Evolutionary conservation across 1,140 invertebrate species (phyloP), one percentile per base, ranked within the genome.

Genomic region (Trichonephila clavata): DNA sequence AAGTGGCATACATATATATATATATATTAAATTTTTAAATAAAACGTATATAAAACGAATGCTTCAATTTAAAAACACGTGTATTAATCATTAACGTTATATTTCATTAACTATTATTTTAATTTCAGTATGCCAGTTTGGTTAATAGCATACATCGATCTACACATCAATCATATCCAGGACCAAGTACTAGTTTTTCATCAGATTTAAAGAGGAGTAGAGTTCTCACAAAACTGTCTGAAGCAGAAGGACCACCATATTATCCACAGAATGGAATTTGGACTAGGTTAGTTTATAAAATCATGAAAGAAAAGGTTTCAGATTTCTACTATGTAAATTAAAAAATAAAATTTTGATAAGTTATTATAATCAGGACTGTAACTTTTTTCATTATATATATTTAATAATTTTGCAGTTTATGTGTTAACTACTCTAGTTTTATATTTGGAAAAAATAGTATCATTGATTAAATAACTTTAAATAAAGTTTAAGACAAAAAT

Each of bases 121-220:
- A 32, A 13, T 93, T 93, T 27, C 32, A 93, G 92, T 93, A 93
- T 93, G 84, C 92, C 18, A 93, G 92, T 81, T 59, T 93, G 16
- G 92, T 61, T 24, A 71, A 92, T 14, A 92, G 91, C n/a, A 71
- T 93, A 20, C 84, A 93, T 43, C 92, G 87, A 61, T 87, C 92
- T 13, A 32, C 21, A n/a, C 92, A 93, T 60, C 61, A 27, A 50
- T 77, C 71, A 32, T 77, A 32, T 77, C 71, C 71, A 32, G 32
- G 83, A 59, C 50, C 83, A 59, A 86, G 43, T 65, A 39, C 20
- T 65, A 16, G 39, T 21, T n/a, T 61, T 3, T 32, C 83, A 20
- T 77, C 91, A 43, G 43, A 14, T 2, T 24, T 32, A 83, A 39
- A 20, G n/a, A 63, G 60, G 18, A 16, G 63, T 59, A 84, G 16